Conservation (phyloP, 2,888 invertebrate species). For the Deilephila porcellus region DNA sequence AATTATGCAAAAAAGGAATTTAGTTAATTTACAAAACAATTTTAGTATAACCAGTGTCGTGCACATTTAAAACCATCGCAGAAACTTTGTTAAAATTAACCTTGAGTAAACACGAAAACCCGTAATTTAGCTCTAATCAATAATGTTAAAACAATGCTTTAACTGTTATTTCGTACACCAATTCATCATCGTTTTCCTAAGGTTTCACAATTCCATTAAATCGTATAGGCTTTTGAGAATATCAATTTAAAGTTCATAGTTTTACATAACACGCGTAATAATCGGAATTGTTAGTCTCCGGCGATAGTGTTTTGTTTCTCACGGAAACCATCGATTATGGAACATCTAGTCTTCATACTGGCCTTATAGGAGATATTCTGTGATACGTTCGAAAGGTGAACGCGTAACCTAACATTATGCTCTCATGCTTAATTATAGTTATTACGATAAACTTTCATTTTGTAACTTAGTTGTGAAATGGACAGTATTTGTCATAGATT, state of each 20-base stretch:
- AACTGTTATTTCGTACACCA: neutral
- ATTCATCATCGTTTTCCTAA: neutral
- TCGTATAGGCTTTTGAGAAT: neutral
- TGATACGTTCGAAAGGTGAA: neutral
- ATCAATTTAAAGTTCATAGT: neutral
- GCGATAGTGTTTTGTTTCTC: constrained; percentile 14
- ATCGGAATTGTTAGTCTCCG: neutral
- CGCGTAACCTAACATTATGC: neutral
- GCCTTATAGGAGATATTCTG: neutral
- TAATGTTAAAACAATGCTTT: neutral
- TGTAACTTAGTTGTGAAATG: neutral
- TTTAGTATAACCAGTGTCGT: too few species aligned
- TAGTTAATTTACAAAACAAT: too few species aligned
- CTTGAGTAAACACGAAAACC: too few species aligned
- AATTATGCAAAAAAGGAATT: neutral
- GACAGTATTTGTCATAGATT: neutral
- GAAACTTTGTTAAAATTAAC: too few species aligned
- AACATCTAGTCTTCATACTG: neutral
- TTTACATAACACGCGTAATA: constrained; percentile 6
- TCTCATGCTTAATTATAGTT: constrained; percentile 13
- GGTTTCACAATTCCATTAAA: neutral
- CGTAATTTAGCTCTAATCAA: too few species aligned
- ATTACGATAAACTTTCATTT: constrained; percentile 11
- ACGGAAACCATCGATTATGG: neutral
- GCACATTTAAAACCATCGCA: too few species aligned